A percentile compares a stretch with the other conserved stretches of the same genome.
These are phyloP conservation scores for Tetraneura akinire DNA, from an alignment of 1,140 invertebrate genomes.

Conservation along the genomic window DNA sequence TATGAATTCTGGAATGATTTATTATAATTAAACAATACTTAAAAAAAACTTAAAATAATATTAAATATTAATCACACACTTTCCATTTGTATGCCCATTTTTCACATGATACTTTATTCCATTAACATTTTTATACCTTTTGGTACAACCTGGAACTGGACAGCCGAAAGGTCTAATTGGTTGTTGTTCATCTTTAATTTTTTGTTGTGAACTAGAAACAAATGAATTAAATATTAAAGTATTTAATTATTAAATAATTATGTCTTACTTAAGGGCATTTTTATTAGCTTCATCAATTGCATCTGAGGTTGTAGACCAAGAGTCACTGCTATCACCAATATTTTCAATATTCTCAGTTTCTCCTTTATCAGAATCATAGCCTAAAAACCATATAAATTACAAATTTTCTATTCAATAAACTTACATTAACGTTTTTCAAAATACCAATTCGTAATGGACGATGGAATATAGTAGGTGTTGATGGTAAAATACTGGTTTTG, in stretches of 20 bases:
- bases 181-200: conserved; percentile 58
- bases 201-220: conserved; percentile 57
- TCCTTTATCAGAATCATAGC: conserved; percentile 54
- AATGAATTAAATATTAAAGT: not conserved
- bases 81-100: conserved; percentile 77
- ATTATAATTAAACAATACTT: conserved; percentile 14
- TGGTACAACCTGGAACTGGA: conserved; percentile 81
- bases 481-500: conserved; percentile 49
- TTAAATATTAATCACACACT: conserved; percentile 1
- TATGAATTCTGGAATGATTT: conserved; percentile 67
- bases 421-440: not conserved
- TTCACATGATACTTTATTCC: conserved; percentile 85
- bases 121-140: conserved; percentile 85
- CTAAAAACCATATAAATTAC: not conserved
- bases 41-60: not conserved
- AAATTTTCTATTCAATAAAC: not conserved
- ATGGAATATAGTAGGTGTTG: conserved; percentile 28
- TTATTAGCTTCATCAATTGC: conserved; percentile 57
- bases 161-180: conserved; percentile 74
- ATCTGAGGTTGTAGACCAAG: conserved; percentile 75
- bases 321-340: conserved; percentile 77
- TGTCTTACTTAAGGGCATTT: conserved; percentile 69
- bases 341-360: conserved; percentile 41
- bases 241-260: not conserved
- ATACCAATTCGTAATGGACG: conserved; percentile 35